A percentile compares a stretch with the other conserved stretches of the same genome.
Conservation (phyloP, 2,113 vertebrate genomes). For the Nerophis ophidion region DNA sequence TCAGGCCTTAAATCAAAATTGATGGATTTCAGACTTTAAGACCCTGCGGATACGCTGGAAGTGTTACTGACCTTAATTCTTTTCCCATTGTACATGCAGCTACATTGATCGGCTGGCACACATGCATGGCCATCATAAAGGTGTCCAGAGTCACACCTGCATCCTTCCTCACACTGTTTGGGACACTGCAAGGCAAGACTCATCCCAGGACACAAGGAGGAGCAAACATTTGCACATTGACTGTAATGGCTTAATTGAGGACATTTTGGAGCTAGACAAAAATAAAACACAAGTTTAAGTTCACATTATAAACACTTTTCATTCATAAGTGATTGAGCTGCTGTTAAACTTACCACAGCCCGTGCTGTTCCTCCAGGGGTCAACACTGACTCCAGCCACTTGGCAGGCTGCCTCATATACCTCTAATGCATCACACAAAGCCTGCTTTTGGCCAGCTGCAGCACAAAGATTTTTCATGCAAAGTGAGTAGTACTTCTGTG, state of each 20-base stretch:
- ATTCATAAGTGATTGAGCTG: neutral
- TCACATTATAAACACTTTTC: neutral
- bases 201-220: too few relatives aligned
- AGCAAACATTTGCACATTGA: too few relatives aligned
- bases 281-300: neutral
- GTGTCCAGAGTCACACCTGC: conserved; percentile 32
- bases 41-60: neutral
- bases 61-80: conserved; percentile 26
- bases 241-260: too few relatives aligned
- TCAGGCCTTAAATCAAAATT: too few relatives aligned
- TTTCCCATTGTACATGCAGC: conserved; percentile 28
- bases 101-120: conserved; percentile 14
- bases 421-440: conserved; percentile 10
- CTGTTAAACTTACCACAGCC: neutral
- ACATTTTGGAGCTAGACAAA: too few relatives aligned
- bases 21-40: too few relatives aligned
- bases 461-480: too few relatives aligned
- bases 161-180: conserved; percentile 40
- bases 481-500: too few relatives aligned
- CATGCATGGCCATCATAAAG: conserved; percentile 36
- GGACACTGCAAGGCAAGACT: conserved; percentile 13
- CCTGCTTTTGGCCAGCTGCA: too few relatives aligned
- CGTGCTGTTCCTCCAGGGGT: conserved; percentile 32
- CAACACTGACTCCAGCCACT: conserved; percentile 32
- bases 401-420: conserved; percentile 16